Evolutionary conservation across 2,888 invertebrate species (phyloP), one percentile per base, ranked within the genome.

Genomic region (Torymus tubicola): DNA sequence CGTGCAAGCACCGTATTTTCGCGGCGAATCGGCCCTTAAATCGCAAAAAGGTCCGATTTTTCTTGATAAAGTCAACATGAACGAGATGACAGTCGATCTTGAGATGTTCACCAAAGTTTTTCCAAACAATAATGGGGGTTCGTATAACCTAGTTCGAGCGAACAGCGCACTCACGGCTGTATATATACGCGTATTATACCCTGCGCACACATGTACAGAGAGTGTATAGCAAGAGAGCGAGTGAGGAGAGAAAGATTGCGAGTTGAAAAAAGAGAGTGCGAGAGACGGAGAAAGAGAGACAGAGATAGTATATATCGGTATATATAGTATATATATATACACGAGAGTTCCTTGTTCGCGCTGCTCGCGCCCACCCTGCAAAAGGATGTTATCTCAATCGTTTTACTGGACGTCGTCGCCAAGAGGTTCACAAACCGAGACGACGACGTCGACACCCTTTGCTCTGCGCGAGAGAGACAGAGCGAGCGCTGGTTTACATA

Each of bases 1-100:
- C 16, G 52, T 18, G 42, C 31, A 31, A 31, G 76, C 60, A 16
- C 68, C 50, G 69, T 74, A 67, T 74, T 74, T 74, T 74, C 67
- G 60, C 58, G 74, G 58, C 52, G 55, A 73, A 14, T 21, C 8
- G 31, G 60, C 58, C 60, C 60, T 52, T 60, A 68, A n/a, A 58
- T 16, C 70, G 18, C 10, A 14, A 53, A 63, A 65, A 67, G 53
- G 55, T 16, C 21, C 16, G 57, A 24, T 50, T 74, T 65, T 65
- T 61, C 61, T 21, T 60, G 74, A 50, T 8, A 42, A 42, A 18
- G 31, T 58, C 31, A 21, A 16, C 42, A 3, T 50, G n/a, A 2
- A 1, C n/a, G 21, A 13, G 50, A 68, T 68, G 68, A 68, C 75
- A 68, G 68, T 11, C 50, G 42, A 42, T 42, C 42, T 42, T 8